Percentiles rank a stretch among this genome's conserved stretches.
Conservation (phyloP, 1,140 invertebrate genomes). For the Dryas iulia region DNA sequence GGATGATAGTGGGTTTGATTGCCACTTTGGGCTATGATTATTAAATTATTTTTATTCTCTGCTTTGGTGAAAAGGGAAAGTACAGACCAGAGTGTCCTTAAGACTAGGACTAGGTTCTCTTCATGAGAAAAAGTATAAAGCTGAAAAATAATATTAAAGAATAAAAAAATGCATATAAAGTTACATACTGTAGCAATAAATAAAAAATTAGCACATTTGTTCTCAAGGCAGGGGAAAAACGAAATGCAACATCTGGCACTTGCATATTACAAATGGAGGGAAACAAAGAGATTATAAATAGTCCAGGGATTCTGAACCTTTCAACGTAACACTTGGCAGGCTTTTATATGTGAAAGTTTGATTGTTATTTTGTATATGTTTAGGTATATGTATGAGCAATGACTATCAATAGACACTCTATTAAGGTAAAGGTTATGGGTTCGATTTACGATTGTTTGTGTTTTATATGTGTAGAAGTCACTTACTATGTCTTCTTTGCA, state of each 20-base stretch:
- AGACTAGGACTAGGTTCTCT: too few species aligned
- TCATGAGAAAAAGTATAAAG: too few species aligned
- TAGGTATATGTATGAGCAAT: neutral
- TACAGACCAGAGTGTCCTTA: too few species aligned
- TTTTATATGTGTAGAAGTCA: too few species aligned
- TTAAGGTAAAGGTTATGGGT: neutral
- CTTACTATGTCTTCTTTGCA: too few species aligned
- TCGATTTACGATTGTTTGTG: too few species aligned
- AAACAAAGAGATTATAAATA: conserved; percentile 11
- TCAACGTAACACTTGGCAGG: neutral
- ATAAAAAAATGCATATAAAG: neutral
- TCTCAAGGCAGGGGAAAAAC: conserved; percentile 4
- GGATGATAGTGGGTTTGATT: too few species aligned
- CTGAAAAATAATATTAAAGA: too few species aligned
- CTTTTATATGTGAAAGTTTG: neutral
- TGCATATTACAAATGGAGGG: conserved; percentile 8
- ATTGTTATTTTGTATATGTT: neutral
- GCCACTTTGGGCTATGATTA: too few species aligned
- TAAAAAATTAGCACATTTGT: neutral
- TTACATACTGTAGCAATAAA: neutral
- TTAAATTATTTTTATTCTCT: too few species aligned
- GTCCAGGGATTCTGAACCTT: conserved; percentile 1
- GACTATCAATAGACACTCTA: neutral
- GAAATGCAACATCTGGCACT: neutral
- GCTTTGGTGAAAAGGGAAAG: too few species aligned